phyloP scores from a whole-genome alignment of 2,797 vertebrate genomes.

The Lemur catta region DNA sequence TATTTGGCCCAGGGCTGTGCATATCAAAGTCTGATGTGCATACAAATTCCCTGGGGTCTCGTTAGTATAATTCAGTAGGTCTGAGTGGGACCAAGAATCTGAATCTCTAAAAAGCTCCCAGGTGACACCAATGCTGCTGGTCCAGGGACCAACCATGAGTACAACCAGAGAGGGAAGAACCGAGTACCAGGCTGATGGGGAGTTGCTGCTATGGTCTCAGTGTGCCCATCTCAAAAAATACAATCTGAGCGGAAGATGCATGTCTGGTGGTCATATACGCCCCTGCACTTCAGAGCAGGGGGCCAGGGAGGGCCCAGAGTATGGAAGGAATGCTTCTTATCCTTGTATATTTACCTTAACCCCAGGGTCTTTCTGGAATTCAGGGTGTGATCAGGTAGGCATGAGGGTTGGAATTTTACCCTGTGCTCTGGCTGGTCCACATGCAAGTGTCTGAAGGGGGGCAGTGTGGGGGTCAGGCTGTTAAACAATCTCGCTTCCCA shows the following conservation, averaged over 20 bases:
- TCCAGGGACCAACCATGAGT: not conserved
- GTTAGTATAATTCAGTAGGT: not conserved
- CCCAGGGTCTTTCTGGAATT: not conserved
- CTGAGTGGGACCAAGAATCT: not conserved
- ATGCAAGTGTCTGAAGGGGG: not conserved
- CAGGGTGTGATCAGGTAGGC: not conserved
- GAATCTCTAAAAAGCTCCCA: not conserved
- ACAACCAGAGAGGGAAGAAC: not conserved
- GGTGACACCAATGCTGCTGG: not conserved
- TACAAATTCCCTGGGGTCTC: not conserved
- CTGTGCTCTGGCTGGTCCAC: not conserved
- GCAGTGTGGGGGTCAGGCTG: not conserved
- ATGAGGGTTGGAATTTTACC: not conserved
- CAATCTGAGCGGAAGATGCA: not conserved
- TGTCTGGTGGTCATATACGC: not conserved
- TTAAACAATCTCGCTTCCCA: not conserved
- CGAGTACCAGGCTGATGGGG: not conserved
- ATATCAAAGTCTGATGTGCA: not conserved
- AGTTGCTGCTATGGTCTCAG: too few species aligned
- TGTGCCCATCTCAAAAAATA: not conserved
- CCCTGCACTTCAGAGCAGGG: not conserved
- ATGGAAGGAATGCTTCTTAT: not conserved
- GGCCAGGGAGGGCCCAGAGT: not conserved
- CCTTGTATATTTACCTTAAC: not conserved
- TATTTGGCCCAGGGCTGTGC: not conserved